Percentiles rank a stretch among this genome's conserved stretches.
Conservation (phyloP, 2,113 vertebrate species). For the Festucalex cinctus region DNA sequence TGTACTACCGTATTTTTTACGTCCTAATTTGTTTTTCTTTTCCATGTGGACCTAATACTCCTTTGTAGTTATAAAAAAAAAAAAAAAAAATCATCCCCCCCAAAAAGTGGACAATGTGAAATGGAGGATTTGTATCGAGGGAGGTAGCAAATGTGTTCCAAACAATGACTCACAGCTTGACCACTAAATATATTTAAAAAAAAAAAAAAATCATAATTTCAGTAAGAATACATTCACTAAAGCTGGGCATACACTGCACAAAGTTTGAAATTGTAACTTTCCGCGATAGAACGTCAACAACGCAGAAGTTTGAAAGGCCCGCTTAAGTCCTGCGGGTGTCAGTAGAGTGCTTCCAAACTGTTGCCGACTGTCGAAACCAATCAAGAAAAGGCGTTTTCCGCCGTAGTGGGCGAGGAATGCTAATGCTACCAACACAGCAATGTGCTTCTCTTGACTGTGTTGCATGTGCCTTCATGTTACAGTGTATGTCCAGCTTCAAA, state of each 20-base stretch:
- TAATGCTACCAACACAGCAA: neutral
- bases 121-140: slow-evolving; percentile 43
- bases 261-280: neutral
- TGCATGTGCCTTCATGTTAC: neutral
- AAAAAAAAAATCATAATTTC: neutral
- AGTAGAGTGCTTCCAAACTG: neutral
- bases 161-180: slow-evolving; percentile 77
- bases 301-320: neutral
- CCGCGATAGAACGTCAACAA: neutral
- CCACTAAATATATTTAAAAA: slow-evolving; percentile 10
- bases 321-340: neutral
- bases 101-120: slow-evolving; percentile 23
- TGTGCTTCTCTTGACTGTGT: neutral
- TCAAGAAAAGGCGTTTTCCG: neutral
- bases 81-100: neutral
- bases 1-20: neutral
- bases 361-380: neutral
- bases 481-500: slow-evolving; percentile 22
- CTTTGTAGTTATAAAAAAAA: neutral
- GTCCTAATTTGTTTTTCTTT: neutral
- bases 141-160: slow-evolving; percentile 67
- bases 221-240: slow-evolving; percentile 58
- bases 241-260: slow-evolving; percentile 9
- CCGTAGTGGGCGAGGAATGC: neutral
- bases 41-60: neutral